Evolutionary conservation across 2,888 invertebrate species (phyloP).

Genomic region (Diogma glabrata): DNA sequence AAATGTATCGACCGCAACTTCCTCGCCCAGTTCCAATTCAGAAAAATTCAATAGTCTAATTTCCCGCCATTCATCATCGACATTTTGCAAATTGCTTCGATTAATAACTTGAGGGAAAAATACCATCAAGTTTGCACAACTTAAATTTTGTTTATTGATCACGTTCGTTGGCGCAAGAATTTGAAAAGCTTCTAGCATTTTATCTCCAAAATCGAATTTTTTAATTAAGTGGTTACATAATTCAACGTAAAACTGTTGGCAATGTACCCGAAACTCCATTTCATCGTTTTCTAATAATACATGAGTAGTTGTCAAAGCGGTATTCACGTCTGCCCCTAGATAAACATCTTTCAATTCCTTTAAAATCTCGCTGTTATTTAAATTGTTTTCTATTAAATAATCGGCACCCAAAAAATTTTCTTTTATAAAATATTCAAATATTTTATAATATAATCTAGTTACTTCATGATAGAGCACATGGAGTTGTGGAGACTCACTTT

Average conservation of each 20-base stretch:
- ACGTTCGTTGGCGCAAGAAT: not conserved
- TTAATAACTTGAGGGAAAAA: not conserved
- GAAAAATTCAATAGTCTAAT: not conserved
- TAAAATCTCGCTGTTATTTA: not conserved
- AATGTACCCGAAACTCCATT: slow-evolving; percentile 12
- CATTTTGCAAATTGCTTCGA: not conserved
- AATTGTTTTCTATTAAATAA: slow-evolving; percentile 8
- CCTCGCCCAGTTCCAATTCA: not conserved
- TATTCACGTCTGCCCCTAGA: not conserved
- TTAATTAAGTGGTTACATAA: slow-evolving; percentile 9
- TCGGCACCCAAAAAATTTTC: too few relatives aligned
- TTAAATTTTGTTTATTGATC: not conserved
- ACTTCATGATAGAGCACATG: not conserved
- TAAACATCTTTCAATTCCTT: not conserved
- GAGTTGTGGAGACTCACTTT: not conserved
- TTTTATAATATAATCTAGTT: not conserved
- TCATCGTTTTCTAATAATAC: slow-evolving; percentile 2
- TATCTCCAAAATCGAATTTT: slow-evolving; percentile 9
- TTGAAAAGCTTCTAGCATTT: not conserved
- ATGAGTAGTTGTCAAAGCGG: not conserved
- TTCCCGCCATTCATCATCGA: slow-evolving; percentile 1
- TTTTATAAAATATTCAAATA: not conserved
- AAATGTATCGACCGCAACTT: not conserved
- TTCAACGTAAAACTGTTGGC: slow-evolving; percentile 14
- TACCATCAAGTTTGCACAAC: too few relatives aligned